These are phyloP conservation scores for Ginglymostoma cirratum DNA, from an alignment of 2,113 vertebrate species.

Conservation along the genomic window DNA sequence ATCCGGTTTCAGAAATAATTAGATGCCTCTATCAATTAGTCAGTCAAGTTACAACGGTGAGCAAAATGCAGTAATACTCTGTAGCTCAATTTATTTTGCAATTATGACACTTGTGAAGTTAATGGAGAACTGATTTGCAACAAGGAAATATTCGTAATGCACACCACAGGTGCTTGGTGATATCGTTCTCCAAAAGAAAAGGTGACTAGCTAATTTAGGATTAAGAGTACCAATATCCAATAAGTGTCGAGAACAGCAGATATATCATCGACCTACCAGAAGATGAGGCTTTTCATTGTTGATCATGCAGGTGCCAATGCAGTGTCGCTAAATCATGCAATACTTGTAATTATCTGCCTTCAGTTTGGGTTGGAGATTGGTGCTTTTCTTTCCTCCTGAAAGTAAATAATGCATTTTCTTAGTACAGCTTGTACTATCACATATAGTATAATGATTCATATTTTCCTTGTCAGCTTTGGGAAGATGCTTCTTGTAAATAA, in stretches of 20 bases:
- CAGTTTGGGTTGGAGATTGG: conserved; percentile 49
- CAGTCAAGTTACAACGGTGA: neutral
- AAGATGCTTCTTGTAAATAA: neutral
- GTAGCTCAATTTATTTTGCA: neutral
- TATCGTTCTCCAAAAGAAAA: too few species aligned
- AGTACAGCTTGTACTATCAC: neutral
- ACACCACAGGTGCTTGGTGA: neutral
- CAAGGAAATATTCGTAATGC: neutral
- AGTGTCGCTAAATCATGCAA: conserved; percentile 50
- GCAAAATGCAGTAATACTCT: neutral
- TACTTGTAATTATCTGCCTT: neutral
- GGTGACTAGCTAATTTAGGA: neutral
- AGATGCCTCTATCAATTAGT: neutral
- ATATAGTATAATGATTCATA: neutral
- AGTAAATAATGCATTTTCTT: conserved; percentile 44
- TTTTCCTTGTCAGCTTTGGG: neutral
- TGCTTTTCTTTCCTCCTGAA: conserved; percentile 58
- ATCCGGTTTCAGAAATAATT: neutral
- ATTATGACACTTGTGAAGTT: neutral
- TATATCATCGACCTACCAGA: conserved; percentile 63
- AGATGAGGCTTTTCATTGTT: conserved; percentile 58
- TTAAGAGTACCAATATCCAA: neutral
- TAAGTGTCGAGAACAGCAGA: neutral
- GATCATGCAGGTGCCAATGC: conserved; percentile 70
- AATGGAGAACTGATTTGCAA: neutral